phyloP scores from a whole-genome alignment of 2,113 vertebrate genomes.

The Aleadryas rufinucha region DNA sequence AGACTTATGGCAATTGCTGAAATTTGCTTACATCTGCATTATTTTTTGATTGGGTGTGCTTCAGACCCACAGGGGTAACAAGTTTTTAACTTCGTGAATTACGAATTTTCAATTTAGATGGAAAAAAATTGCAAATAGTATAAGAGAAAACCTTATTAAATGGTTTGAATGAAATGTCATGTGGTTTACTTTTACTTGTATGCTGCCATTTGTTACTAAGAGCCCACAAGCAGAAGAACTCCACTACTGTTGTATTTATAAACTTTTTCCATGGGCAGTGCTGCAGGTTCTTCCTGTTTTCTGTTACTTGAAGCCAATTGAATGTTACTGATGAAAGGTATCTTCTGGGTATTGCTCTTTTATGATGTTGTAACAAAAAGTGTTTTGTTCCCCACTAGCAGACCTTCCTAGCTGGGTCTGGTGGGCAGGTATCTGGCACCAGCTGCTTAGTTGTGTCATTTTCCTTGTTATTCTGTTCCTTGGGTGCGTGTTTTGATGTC shows the following conservation, averaged over 20 bases:
- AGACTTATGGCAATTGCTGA: background rate
- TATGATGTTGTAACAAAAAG: background rate
- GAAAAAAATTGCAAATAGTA: background rate
- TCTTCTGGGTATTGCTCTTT: background rate
- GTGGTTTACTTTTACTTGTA: background rate
- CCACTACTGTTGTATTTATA: background rate
- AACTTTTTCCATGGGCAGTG: background rate
- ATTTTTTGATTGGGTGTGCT: background rate
- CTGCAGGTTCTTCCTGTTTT: background rate
- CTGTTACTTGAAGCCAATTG: background rate
- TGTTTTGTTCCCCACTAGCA: background rate
- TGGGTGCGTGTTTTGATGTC: background rate
- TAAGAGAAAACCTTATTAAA: background rate
- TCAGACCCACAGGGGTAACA: background rate
- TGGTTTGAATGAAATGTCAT: background rate
- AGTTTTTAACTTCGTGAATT: background rate
- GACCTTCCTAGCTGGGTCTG: background rate
- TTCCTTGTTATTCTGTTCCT: background rate
- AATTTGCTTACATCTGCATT: background rate
- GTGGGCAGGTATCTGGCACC: background rate
- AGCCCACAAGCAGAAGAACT: background rate
- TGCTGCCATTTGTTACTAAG: background rate
- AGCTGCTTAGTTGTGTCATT: background rate
- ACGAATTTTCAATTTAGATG: background rate
- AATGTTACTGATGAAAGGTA: background rate